A percentile compares a stretch with the other conserved stretches of the same genome.
Conservation (phyloP, 1,140 invertebrate species). For the Chrysoperla carnea region DNA sequence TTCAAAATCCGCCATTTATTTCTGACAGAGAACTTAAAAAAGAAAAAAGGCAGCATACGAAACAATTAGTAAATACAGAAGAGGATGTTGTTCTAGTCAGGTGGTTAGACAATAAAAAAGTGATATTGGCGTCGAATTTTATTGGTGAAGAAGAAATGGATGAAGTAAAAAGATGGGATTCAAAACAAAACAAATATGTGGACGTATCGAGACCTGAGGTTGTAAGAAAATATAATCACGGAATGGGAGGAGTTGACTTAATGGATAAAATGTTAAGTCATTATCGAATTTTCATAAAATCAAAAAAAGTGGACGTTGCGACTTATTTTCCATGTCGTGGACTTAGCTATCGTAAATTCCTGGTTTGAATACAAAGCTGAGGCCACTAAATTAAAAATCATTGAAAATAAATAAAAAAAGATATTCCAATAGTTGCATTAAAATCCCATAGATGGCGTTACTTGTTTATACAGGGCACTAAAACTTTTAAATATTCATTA, state of each 20-base stretch:
- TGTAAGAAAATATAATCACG: background rate
- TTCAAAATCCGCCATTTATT: conserved; percentile 15
- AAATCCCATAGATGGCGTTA: no score
- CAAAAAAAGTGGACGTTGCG: conserved; percentile 4
- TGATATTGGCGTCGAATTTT: background rate
- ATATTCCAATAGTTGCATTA: no score
- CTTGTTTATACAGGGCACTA: no score
- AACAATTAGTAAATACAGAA: background rate
- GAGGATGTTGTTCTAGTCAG: background rate
- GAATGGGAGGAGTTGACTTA: conserved; percentile 5
- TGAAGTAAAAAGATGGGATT: background rate
- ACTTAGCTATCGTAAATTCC: conserved; percentile 2
- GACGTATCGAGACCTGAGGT: background rate
- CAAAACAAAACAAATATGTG: background rate
- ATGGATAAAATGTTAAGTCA: conserved; percentile 3
- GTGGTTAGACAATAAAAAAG: background rate
- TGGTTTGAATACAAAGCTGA: conserved; percentile 3
- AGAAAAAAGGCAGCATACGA: conserved; percentile 2
- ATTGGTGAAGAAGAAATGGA: background rate
- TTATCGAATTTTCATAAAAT: conserved; percentile 4
- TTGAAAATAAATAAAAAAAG: no score
- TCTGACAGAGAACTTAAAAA: conserved; percentile 18
- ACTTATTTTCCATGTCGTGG: conserved; percentile 1
- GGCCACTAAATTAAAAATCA: no score
- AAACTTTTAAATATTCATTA: no score